Percentiles rank a stretch among this genome's conserved stretches.
Conservation (phyloP, 2,888 invertebrate genomes). For the Mesorhabditis spiculigera region DNA sequence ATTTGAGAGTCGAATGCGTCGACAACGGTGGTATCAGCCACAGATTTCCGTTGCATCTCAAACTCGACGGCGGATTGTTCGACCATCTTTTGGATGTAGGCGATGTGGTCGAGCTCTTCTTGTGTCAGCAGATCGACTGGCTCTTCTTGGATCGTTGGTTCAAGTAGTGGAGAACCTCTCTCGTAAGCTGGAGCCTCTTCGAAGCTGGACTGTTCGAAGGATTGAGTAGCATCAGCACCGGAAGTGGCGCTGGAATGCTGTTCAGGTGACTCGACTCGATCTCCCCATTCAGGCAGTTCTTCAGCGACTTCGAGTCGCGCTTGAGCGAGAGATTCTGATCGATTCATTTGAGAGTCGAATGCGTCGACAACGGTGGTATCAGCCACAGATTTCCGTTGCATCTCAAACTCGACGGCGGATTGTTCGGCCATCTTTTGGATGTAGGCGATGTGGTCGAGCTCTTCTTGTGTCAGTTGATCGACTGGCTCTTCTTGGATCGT, state of each 20-base stretch:
- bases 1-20: neutral
- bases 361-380: neutral
- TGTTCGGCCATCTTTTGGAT: slow-evolving; percentile 20
- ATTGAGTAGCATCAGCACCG: neutral
- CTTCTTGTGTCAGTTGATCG: slow-evolving; percentile 20
- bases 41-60: neutral
- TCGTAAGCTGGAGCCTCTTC: slow-evolving; percentile 12
- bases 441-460: slow-evolving; percentile 24
- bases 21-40: neutral
- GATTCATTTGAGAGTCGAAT: slow-evolving; percentile 5
- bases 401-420: slow-evolving; percentile 15
- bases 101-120: slow-evolving; percentile 25
- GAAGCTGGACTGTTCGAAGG: neutral
- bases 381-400: neutral
- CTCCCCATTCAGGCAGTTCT: neutral
- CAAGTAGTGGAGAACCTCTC: slow-evolving; percentile 12
- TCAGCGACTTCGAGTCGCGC: slow-evolving; percentile 3
- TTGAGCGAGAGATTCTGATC: slow-evolving; percentile 15
- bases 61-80: slow-evolving; percentile 20
- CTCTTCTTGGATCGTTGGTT: slow-evolving; percentile 9
- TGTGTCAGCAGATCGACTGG: slow-evolving; percentile 14
- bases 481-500: slow-evolving; percentile 11
- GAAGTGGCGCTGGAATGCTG: slow-evolving; percentile 1
- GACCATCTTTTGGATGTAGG: slow-evolving; percentile 16
- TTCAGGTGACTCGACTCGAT: neutral